Base-by-base conservation (phyloP, 2,888 invertebrate species). In the Sinopyrophorus schimmeli region DNA sequence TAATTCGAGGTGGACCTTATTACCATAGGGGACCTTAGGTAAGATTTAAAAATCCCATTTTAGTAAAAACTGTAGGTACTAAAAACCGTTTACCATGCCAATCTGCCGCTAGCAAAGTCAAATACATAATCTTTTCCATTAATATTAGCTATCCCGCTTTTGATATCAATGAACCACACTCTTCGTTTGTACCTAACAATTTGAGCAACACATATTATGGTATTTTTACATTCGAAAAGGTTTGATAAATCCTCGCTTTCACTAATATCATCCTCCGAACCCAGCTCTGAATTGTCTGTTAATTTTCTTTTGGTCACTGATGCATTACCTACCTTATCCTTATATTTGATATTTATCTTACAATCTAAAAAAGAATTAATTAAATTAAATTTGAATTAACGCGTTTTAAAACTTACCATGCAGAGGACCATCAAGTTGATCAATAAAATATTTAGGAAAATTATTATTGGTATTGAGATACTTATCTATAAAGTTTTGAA, bases 21-120 rank as follows among this genome's bases (percentile, higher is more conserved):
- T n/a, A n/a, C n/a, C n/a, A n/a, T n/a, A n/a, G n/a, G n/a, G n/a
- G n/a, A n/a, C n/a, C n/a, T n/a, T n/a, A n/a, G n/a, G n/a, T n/a
- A n/a, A n/a, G n/a, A n/a, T n/a, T n/a, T n/a, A n/a, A n/a, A n/a
- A n/a, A n/a, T n/a, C n/a, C n/a, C n/a, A n/a, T n/a, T n/a, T n/a
- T n/a, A n/a, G n/a, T n/a, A n/a, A n/a, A n/a, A n/a, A n/a, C n/a
- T n/a, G n/a, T n/a, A n/a, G n/a, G n/a, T n/a, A n/a, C n/a, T n/a
- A n/a, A n/a, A n/a, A n/a, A n/a, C n/a, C n/a, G n/a, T n/a, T n/a
- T 39, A 30, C 41, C 41, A 41, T 14, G 9, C 11, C 15, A 41
- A 16, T 7, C 14, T 3, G 5, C 44, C 37, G 16, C 5, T 5
- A 2, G 37, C 37, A 14, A 17, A 17, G 3, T 37, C 23, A 38